Conservation (phyloP, 2,797 vertebrate species). For the Monodelphis domestica region DNA sequence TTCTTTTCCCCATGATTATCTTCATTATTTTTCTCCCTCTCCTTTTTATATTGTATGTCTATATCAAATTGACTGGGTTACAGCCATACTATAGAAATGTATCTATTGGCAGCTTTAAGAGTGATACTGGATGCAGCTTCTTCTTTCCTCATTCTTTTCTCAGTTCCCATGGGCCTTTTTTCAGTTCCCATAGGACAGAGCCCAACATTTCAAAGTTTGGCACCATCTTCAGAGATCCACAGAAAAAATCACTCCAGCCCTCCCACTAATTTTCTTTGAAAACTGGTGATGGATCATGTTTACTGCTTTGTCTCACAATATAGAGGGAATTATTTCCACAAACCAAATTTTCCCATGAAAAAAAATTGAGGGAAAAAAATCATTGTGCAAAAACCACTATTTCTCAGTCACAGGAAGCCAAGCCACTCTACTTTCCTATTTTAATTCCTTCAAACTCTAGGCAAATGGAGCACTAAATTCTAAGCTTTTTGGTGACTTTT, state of each 20-base stretch:
- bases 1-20: conserved; percentile 14
- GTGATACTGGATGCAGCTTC: not conserved
- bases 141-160: conserved; percentile 6
- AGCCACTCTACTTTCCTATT: not conserved
- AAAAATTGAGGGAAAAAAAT: not conserved
- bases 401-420: not conserved
- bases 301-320: not conserved
- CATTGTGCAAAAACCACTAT: not conserved
- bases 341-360: not conserved
- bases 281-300: not conserved
- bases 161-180: not conserved
- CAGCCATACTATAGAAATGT: not conserved
- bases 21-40: conserved; percentile 2
- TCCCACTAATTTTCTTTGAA: not conserved
- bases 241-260: not conserved
- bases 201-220: not conserved
- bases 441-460: not conserved
- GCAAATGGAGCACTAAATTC: not conserved
- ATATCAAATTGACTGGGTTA: not conserved
- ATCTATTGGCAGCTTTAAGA: not conserved
- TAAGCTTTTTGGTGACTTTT: not conserved
- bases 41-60: not conserved
- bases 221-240: not conserved
- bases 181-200: not conserved
- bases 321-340: not conserved